Conservation (phyloP, 2,888 invertebrate species). For the Drosophila longiperda region DNA sequence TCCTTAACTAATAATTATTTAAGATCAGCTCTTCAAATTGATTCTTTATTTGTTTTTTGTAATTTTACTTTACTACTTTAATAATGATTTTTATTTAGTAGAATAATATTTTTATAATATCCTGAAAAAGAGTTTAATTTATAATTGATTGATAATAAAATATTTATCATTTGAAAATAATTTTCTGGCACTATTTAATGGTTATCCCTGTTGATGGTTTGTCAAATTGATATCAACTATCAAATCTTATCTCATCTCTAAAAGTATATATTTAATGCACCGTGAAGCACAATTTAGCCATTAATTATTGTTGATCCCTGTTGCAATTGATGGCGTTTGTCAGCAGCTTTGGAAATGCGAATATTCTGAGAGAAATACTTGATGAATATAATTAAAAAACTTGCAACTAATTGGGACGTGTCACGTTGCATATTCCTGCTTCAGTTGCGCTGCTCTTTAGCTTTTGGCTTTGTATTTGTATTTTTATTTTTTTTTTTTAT, state of each 20-base stretch:
- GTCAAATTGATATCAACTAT: neutral
- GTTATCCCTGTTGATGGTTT: neutral
- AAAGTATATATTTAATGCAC: neutral
- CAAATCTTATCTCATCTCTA: neutral
- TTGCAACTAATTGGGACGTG: slow-evolving; percentile 41
- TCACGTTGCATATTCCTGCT: slow-evolving; percentile 20
- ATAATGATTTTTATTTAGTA: neutral
- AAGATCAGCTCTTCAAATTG: neutral
- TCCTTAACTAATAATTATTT: neutral
- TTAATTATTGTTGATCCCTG: slow-evolving; percentile 11
- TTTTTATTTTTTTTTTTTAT: neutral
- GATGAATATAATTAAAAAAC: slow-evolving; percentile 41
- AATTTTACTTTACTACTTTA: rapidly evolving
- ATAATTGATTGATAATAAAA: neutral
- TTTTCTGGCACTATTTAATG: neutral
- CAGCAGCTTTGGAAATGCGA: slow-evolving; percentile 5
- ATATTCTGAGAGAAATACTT: slow-evolving; percentile 12
- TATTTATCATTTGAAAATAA: neutral
- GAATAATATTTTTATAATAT: neutral
- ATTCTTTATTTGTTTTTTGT: neutral
- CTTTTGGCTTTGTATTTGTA: slow-evolving; percentile 5
- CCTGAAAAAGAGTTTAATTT: neutral
- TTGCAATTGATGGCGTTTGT: slow-evolving; percentile 17
- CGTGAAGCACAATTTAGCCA: neutral
- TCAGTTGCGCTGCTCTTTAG: neutral